These are phyloP conservation scores for Pimpla rufipes DNA, from an alignment of 2,888 invertebrate genomes.

Conservation along the genomic window DNA sequence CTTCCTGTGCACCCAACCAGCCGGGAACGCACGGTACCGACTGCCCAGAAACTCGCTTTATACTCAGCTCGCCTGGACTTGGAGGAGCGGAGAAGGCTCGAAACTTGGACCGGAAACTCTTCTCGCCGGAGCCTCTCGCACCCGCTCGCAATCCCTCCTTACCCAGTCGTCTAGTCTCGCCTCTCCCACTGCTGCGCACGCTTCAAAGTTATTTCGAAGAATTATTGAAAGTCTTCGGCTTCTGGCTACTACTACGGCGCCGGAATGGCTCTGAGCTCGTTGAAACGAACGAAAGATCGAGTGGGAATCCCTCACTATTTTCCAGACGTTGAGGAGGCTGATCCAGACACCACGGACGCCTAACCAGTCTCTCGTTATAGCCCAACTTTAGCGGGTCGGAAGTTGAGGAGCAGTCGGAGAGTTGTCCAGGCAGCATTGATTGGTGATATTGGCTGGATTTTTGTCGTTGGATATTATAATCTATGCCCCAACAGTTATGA, in stretches of 20 bases:
- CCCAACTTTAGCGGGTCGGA: background rate
- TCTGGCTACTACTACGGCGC: constrained; percentile 36
- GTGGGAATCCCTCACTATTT: constrained; percentile 25
- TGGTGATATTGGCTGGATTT: background rate
- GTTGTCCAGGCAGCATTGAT: constrained; percentile 25
- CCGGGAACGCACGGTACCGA: constrained; percentile 17
- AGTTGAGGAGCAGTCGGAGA: background rate
- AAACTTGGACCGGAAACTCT: constrained; percentile 66
- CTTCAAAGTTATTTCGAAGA: constrained; percentile 81
- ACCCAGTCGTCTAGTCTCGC: constrained; percentile 31
- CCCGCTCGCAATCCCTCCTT: constrained; percentile 2
- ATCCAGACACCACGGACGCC: constrained; percentile 19
- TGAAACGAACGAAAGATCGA: constrained; percentile 22
- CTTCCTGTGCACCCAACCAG: constrained; percentile 30
- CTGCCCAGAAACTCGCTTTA: constrained; percentile 38
- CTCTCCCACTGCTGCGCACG: constrained; percentile 69
- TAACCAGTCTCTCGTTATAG: constrained; percentile 17
- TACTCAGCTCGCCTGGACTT: constrained; percentile 59
- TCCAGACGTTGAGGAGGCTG: constrained; percentile 22
- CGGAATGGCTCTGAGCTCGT: constrained; percentile 29
- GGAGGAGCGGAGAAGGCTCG: constrained; percentile 51
- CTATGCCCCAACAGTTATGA: background rate
- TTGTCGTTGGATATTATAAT: background rate
- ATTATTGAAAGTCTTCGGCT: constrained; percentile 80
- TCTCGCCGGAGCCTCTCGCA: constrained; percentile 24